phyloP scores from a whole-genome alignment of 2,888 invertebrate species.

The Amphipoea lucens region DNA sequence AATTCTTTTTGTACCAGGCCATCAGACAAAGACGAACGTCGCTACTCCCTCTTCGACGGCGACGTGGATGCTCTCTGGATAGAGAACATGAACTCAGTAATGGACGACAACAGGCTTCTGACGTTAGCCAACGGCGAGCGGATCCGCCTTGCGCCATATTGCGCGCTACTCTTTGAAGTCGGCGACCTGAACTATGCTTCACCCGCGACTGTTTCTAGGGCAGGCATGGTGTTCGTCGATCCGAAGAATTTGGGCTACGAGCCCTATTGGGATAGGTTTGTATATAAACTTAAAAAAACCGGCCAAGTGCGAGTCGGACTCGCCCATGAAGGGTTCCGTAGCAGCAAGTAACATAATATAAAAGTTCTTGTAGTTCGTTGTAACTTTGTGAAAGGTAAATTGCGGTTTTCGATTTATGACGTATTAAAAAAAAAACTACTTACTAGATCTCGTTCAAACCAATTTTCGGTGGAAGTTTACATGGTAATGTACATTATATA shows the following conservation, averaged over 20 bases:
- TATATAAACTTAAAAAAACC: neutral
- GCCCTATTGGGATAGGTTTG: slow-evolving; percentile 94
- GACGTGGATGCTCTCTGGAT: slow-evolving; percentile 98
- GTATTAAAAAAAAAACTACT: no score
- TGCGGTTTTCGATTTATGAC: no score
- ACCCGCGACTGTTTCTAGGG: slow-evolving; percentile 97
- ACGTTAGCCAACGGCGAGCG: slow-evolving; percentile 97
- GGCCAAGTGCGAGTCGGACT: no score
- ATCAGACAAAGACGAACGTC: slow-evolving; percentile 93
- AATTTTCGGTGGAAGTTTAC: no score
- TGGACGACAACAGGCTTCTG: slow-evolving; percentile 97
- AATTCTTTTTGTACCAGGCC: slow-evolving; percentile 86
- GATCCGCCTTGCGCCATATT: slow-evolving; percentile 94
- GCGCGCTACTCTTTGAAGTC: slow-evolving; percentile 96
- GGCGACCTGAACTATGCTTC: slow-evolving; percentile 97
- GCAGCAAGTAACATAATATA: no score
- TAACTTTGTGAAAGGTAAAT: no score
- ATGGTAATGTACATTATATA: no score
- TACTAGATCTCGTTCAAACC: no score
- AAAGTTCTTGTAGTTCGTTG: no score
- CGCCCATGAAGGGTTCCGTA: no score
- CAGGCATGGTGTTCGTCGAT: slow-evolving; percentile 98
- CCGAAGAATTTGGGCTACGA: slow-evolving; percentile 96
- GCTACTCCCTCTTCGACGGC: slow-evolving; percentile 97
- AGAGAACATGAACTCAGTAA: slow-evolving; percentile 99